phyloP scores from a whole-genome alignment of 2,113 vertebrate genomes.

The Lamprologus lemairii region DNA sequence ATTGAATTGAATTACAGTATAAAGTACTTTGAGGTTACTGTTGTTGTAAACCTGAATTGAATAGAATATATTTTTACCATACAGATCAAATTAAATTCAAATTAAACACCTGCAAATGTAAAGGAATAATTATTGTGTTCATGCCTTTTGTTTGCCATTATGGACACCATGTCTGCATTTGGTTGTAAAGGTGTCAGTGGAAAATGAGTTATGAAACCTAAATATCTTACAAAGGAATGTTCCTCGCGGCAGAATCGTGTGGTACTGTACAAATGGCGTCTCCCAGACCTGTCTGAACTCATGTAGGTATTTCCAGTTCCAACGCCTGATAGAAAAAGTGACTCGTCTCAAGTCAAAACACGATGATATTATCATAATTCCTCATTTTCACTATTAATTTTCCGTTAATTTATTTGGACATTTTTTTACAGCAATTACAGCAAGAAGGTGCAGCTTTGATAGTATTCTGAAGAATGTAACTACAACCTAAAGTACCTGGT shows the following conservation, averaged over 20 bases:
- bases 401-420: neutral
- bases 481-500: neutral
- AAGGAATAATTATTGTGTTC: neutral
- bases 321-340: neutral
- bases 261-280: constrained; percentile 13
- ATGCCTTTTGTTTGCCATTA: neutral
- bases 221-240: constrained; percentile 29
- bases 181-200: neutral
- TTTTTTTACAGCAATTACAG: neutral
- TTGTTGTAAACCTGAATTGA: neutral
- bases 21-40: neutral
- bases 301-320: constrained; percentile 8
- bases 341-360: constrained; percentile 13
- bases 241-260: constrained; percentile 6
- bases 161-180: neutral
- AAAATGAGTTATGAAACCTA: constrained; percentile 1
- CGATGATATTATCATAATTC: neutral
- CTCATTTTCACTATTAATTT: neutral
- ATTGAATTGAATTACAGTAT: neutral
- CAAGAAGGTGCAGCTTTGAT: neutral
- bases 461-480: neutral
- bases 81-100: neutral
- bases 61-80: neutral
- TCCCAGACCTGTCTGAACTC: constrained; percentile 51
- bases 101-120: neutral